These are phyloP conservation scores for Pogonophryne albipinna DNA, from an alignment of 2,797 vertebrate species.

Conservation along the genomic window DNA sequence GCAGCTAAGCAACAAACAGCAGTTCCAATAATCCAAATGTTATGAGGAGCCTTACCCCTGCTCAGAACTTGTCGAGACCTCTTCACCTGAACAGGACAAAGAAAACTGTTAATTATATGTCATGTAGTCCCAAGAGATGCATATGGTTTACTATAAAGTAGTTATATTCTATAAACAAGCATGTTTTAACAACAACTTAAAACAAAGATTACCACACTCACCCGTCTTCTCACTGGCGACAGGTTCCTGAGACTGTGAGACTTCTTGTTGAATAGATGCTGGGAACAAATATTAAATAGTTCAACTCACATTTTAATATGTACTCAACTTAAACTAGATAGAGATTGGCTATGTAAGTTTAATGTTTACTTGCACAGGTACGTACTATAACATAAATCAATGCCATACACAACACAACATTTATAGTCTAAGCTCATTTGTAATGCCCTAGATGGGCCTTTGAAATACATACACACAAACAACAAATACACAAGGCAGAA, in stretches of 20 bases:
- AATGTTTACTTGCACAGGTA: too few relatives aligned
- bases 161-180: background rate
- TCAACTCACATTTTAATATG: conserved; percentile 22
- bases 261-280: conserved; percentile 75
- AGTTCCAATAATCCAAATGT: conserved; percentile 16
- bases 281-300: conserved; percentile 18
- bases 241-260: conserved; percentile 73
- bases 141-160: background rate
- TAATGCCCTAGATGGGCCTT: too few relatives aligned
- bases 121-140: background rate
- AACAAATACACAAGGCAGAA: too few relatives aligned
- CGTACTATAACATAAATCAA: too few relatives aligned
- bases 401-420: too few relatives aligned
- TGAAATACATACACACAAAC: too few relatives aligned
- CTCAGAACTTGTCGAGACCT: conserved; percentile 77
- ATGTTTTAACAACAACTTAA: background rate
- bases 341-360: background rate
- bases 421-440: too few relatives aligned
- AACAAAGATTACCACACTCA: conserved; percentile 53
- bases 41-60: conserved; percentile 83
- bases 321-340: background rate
- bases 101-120: background rate
- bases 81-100: conserved; percentile 72
- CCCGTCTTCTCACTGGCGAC: conserved; percentile 78
- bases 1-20: conserved; percentile 29